These are phyloP conservation scores for Drosophila meridiana DNA, from an alignment of 2,888 invertebrate genomes.

Conservation along the genomic window DNA sequence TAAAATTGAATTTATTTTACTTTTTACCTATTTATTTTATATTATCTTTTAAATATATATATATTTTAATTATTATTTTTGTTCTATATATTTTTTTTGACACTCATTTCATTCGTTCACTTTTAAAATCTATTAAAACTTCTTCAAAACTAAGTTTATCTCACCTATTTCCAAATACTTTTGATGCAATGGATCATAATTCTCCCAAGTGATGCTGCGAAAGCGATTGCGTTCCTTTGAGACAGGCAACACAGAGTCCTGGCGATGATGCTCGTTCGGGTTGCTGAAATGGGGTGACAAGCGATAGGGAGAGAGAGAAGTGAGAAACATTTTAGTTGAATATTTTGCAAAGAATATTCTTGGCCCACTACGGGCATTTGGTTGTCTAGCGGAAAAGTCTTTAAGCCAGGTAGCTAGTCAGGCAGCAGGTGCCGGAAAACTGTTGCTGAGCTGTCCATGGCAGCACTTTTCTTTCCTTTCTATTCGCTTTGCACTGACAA, in stretches of 20 bases:
- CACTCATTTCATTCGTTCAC: too few relatives aligned
- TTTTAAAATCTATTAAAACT: too few relatives aligned
- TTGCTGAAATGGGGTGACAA: constrained; percentile 87
- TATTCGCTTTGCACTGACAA: constrained; percentile 41
- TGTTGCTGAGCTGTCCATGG: constrained; percentile 13
- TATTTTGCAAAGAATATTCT: constrained; percentile 17
- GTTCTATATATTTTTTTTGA: too few relatives aligned
- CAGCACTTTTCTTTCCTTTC: constrained; percentile 24
- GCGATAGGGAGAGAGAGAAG: not conserved
- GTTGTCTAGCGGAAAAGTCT: constrained; percentile 10
- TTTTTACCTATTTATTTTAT: too few relatives aligned
- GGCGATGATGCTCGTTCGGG: constrained; percentile 93
- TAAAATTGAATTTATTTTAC: too few relatives aligned
- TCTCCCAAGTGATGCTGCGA: constrained; percentile 94
- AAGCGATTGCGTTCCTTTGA: constrained; percentile 94
- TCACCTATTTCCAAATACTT: constrained; percentile 97
- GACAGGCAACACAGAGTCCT: constrained; percentile 91
- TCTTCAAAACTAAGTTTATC: constrained; percentile 20
- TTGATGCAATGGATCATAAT: constrained; percentile 96
- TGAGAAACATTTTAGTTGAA: constrained; percentile 14
- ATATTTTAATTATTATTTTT: too few relatives aligned
- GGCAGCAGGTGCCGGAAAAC: constrained; percentile 48
- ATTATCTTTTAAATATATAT: too few relatives aligned
- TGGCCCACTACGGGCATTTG: not conserved
- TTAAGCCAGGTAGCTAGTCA: constrained; percentile 4